phyloP scores from a whole-genome alignment of 2,113 vertebrate species.

The Cnemophilus loriae region DNA sequence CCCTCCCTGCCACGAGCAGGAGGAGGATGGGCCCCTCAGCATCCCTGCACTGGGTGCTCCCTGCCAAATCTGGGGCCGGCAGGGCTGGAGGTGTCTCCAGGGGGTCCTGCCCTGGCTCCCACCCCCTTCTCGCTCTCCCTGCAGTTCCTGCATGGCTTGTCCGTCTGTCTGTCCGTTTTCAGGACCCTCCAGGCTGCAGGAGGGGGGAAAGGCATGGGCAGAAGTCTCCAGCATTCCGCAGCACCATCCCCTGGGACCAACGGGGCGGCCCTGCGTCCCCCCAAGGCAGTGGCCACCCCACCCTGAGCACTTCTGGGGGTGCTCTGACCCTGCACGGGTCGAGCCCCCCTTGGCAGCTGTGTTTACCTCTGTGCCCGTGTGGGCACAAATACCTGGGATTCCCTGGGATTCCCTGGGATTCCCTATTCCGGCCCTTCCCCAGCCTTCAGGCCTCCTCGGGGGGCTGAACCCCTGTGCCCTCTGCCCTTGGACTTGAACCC shows the following conservation, averaged over 20 bases:
- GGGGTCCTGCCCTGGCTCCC: neutral
- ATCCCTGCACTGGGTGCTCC: accelerated
- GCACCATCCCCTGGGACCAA: neutral
- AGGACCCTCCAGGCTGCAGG: neutral
- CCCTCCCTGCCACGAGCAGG: neutral
- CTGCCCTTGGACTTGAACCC: neutral
- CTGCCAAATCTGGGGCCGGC: accelerated
- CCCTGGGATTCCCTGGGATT: neutral
- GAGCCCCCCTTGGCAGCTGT: neutral
- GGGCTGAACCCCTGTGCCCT: neutral
- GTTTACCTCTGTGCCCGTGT: constrained; percentile 4
- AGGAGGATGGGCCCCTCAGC: neutral
- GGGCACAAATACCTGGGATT: neutral
- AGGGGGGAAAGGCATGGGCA: accelerated
- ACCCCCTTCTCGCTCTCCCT: neutral
- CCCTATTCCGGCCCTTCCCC: neutral
- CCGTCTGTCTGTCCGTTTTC: accelerated
- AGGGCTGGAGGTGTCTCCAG: neutral
- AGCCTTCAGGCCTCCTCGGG: neutral
- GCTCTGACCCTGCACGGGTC: neutral
- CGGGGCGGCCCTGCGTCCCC: accelerated
- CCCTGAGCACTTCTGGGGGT: neutral
- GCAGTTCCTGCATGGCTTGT: neutral
- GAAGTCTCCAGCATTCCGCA: accelerated
- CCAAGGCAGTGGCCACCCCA: neutral